Percentiles rank a stretch among this genome's conserved stretches.
Evolutionary conservation across 2,888 invertebrate genomes (phyloP).

Genomic region (Sinelater perroti): DNA sequence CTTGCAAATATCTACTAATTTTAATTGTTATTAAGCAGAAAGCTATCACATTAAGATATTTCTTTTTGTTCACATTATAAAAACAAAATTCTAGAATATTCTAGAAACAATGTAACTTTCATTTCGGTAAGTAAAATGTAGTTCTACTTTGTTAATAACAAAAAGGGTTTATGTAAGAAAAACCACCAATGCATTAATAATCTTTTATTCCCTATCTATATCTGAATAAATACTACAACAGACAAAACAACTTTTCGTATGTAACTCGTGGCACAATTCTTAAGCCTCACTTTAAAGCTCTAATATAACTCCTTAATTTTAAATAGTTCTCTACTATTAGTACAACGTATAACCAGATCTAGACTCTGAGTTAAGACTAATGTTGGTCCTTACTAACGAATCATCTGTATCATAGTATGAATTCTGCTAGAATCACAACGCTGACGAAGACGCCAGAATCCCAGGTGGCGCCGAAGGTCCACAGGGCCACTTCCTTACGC

Average conservation of each 20-base stretch:
- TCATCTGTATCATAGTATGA: constrained; percentile 30
- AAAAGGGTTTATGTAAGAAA: constrained; percentile 1
- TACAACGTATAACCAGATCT: constrained; percentile 34
- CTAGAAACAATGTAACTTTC: no score
- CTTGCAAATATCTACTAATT: no score
- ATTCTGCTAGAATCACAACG: constrained; percentile 33
- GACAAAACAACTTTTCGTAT: constrained; percentile 36
- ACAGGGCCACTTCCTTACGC: no score
- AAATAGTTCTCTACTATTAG: constrained; percentile 22
- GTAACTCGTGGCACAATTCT: constrained; percentile 37
- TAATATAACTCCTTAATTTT: constrained; percentile 27
- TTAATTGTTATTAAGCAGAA: no score
- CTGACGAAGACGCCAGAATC: constrained; percentile 29
- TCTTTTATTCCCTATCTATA: constrained; percentile 24
- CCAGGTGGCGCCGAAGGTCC: constrained; percentile 20
- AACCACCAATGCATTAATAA: constrained; percentile 18
- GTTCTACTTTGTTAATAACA: neutral
- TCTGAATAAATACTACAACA: constrained; percentile 37
- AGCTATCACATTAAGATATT: no score
- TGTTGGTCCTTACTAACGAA: constrained; percentile 37
- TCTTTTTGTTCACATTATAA: no score
- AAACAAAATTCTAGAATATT: no score
- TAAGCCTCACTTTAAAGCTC: constrained; percentile 35
- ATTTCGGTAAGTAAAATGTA: no score
- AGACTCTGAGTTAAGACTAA: constrained; percentile 32